Conservation (phyloP, 2,888 invertebrate species). For the Zeuzera pyrina region DNA sequence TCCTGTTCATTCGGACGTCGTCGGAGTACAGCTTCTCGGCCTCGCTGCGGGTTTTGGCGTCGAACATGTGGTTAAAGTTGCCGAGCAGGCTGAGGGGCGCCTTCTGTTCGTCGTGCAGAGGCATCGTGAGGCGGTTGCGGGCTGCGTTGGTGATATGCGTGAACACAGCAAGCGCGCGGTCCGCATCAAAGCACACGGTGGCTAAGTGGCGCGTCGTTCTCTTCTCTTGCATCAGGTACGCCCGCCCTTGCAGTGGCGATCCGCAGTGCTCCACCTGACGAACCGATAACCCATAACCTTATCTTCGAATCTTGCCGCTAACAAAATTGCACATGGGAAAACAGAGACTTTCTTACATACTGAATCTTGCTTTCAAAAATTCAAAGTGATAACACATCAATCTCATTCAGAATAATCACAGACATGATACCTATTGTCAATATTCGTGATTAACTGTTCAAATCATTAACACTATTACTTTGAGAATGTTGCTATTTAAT, state of each 20-base stretch:
- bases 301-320: too few species aligned
- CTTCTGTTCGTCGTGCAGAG: conserved; percentile 32
- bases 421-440: too few species aligned
- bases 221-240: conserved; percentile 33
- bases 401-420: too few species aligned
- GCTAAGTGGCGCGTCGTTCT: conserved; percentile 38
- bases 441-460: too few species aligned
- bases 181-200: conserved; percentile 49
- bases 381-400: too few species aligned
- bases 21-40: conserved; percentile 53
- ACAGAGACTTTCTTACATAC: too few species aligned
- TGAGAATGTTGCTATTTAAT: too few species aligned
- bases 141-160: conserved; percentile 27
- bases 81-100: conserved; percentile 52
- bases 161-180: conserved; percentile 32
- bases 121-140: conserved; percentile 23
- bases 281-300: too few species aligned
- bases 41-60: conserved; percentile 40
- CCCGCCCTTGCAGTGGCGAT: conserved; percentile 49
- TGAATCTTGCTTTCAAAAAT: too few species aligned
- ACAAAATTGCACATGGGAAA: too few species aligned
- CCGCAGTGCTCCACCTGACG: conserved; percentile 48
- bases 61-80: conserved; percentile 65
- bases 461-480: too few species aligned
- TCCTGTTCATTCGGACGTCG: conserved; percentile 36